Evolutionary conservation across 2,113 vertebrate genomes (phyloP).

Genomic region (Dendrocopos noguchii): DNA sequence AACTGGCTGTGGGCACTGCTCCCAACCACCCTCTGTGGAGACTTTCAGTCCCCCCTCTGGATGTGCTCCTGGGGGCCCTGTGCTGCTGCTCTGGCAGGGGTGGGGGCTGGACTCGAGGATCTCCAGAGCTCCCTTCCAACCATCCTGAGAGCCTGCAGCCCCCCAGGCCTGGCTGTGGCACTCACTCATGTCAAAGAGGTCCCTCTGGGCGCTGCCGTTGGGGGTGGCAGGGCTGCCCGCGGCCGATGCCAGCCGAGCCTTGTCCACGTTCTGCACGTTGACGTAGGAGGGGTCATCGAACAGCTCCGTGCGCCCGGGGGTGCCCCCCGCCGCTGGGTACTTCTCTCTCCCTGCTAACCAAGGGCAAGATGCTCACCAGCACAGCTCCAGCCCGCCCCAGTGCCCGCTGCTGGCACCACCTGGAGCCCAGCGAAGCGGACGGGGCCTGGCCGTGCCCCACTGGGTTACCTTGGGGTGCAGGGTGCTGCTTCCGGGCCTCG

Average conservation of each 20-base stretch:
- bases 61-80: too few species aligned
- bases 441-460: accelerated
- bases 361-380: not conserved
- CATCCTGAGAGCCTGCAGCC: accelerated
- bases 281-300: slow-evolving; percentile 97
- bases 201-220: slow-evolving; percentile 89
- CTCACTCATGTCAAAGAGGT: slow-evolving; percentile 97
- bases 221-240: slow-evolving; percentile 42
- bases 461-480: slow-evolving; percentile 61
- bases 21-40: too few species aligned
- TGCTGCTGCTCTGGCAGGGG: too few species aligned
- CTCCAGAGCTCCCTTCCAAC: too few species aligned
- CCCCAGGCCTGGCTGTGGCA: not conserved
- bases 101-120: too few species aligned
- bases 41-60: too few species aligned
- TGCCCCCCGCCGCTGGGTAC: slow-evolving; percentile 10
- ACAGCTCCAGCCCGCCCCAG: not conserved
- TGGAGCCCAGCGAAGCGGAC: accelerated
- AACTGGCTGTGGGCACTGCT: too few species aligned
- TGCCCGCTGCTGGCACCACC: accelerated
- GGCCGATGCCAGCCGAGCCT: slow-evolving; percentile 74
- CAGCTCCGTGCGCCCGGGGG: slow-evolving; percentile 70
- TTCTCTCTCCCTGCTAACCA: slow-evolving; percentile 41
- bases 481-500: slow-evolving; percentile 68
- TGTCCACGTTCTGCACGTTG: slow-evolving; percentile 90